Conservation (phyloP, 2,888 invertebrate species). For the Fissipunctia ypsillon region DNA sequence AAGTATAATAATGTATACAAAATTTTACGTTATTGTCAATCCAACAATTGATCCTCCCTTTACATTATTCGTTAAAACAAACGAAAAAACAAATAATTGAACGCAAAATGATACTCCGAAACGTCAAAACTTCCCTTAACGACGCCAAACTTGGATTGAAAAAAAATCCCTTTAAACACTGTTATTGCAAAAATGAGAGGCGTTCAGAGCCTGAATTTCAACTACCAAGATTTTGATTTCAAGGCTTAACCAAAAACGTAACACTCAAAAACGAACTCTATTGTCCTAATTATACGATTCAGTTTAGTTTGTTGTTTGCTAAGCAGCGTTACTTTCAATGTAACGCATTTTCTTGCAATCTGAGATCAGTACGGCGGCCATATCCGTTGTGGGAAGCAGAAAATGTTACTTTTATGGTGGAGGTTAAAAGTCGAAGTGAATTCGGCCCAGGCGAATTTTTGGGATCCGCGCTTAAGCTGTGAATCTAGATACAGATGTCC, state of each 20-base stretch:
- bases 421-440: constrained; percentile 72
- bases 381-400: constrained; percentile 76
- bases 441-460: constrained; percentile 62
- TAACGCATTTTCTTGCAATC: constrained; percentile 79
- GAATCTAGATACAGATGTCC: constrained; percentile 33
- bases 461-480: constrained; percentile 45
- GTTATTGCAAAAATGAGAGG: constrained; percentile 60
- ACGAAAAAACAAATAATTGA: constrained; percentile 35
- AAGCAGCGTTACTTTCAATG: constrained; percentile 69
- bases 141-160: constrained; percentile 57
- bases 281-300: accelerated
- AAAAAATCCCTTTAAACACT: constrained; percentile 56
- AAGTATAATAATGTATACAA: background rate
- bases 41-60: background rate
- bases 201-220: constrained; percentile 40
- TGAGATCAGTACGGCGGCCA: constrained; percentile 75
- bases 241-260: constrained; percentile 14
- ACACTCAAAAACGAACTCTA: constrained; percentile 28
- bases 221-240: constrained; percentile 61
- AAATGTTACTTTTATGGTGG: constrained; percentile 75
- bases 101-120: constrained; percentile 25
- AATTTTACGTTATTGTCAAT: background rate
- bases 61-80: constrained; percentile 15
- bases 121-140: constrained; percentile 42
- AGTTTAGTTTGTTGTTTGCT: constrained; percentile 24